Percentiles rank a stretch among this genome's conserved stretches.
These are phyloP conservation scores for Crotalus tigris DNA, from an alignment of 2,113 vertebrate genomes.

Conservation along the genomic window DNA sequence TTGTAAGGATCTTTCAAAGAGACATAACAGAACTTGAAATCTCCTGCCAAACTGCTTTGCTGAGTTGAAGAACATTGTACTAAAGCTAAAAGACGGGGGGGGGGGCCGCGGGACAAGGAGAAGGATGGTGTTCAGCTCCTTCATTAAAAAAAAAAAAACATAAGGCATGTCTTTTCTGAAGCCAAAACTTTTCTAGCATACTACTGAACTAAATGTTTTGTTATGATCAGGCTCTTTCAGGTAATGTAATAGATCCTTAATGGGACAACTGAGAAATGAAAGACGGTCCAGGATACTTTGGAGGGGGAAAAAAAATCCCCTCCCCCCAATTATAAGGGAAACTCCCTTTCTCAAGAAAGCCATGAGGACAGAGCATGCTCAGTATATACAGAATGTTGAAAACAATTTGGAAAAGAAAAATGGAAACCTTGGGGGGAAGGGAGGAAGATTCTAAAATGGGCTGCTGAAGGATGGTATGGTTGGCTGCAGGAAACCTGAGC, in stretches of 20 bases:
- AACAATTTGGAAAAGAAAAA: background rate
- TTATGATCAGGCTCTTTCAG: conserved; percentile 41
- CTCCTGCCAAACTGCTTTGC: conserved; percentile 77
- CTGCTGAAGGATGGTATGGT: background rate
- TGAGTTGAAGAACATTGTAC: conserved; percentile 77
- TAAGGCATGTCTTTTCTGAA: conserved; percentile 66
- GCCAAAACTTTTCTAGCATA: conserved; percentile 71
- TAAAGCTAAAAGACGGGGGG: conserved; percentile 65
- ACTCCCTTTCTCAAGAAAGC: background rate
- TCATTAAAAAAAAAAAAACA: conserved; percentile 63
- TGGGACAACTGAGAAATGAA: background rate
- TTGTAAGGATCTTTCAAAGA: conserved; percentile 79
- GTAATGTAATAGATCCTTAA: background rate
- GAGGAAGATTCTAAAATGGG: background rate
- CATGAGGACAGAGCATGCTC: background rate
- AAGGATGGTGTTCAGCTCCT: conserved; percentile 68
- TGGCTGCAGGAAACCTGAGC: background rate
- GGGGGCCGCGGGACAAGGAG: background rate
- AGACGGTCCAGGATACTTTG: background rate
- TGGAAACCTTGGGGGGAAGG: background rate
- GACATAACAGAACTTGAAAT: conserved; percentile 77
- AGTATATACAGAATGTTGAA: background rate
- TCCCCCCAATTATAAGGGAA: background rate
- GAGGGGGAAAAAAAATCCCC: background rate
- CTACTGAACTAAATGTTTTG: conserved; percentile 61